Evolutionary conservation across 30 jellyfish, hydroid and myxozoan genomes (phyloP).

Genomic region (Chironex yamaguchii): DNA sequence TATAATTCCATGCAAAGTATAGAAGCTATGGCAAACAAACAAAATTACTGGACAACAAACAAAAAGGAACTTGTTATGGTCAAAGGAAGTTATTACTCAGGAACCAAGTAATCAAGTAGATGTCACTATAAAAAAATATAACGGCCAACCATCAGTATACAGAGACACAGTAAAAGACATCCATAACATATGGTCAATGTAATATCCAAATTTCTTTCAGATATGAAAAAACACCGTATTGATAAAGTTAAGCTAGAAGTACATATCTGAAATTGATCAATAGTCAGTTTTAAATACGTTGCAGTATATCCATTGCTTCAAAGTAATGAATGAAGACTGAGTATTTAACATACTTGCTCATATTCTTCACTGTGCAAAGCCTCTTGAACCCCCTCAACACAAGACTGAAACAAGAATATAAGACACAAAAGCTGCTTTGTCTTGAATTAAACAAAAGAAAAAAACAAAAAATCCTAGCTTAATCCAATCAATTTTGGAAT

Average conservation of each 20-base stretch:
- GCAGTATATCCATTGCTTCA: not conserved
- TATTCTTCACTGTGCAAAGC: constrained; percentile 87
- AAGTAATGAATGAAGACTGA: not conserved
- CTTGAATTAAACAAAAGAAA: too few relatives aligned
- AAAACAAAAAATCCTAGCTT: too few relatives aligned
- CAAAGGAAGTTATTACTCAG: constrained; percentile 93
- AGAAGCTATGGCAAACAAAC: not conserved
- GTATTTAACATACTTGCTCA: constrained; percentile 77
- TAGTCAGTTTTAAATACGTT: not conserved
- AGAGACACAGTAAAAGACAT: too few relatives aligned
- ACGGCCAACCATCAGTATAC: too few relatives aligned
- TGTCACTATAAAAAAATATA: constrained; percentile 75
- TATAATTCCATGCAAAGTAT: too few relatives aligned
- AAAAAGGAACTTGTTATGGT: not conserved
- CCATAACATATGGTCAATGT: too few relatives aligned
- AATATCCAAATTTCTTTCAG: too few relatives aligned
- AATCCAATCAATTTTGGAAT: not conserved
- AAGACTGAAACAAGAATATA: constrained; percentile 66
- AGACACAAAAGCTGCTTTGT: not conserved
- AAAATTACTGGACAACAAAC: not conserved
- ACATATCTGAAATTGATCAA: too few relatives aligned
- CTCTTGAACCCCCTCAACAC: constrained; percentile 96
- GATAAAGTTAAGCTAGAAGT: too few relatives aligned
- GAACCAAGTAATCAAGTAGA: constrained; percentile 99
- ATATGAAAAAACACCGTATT: too few relatives aligned